phyloP scores from a whole-genome alignment of 2,113 vertebrate species.

The Catharus bicknelli region DNA sequence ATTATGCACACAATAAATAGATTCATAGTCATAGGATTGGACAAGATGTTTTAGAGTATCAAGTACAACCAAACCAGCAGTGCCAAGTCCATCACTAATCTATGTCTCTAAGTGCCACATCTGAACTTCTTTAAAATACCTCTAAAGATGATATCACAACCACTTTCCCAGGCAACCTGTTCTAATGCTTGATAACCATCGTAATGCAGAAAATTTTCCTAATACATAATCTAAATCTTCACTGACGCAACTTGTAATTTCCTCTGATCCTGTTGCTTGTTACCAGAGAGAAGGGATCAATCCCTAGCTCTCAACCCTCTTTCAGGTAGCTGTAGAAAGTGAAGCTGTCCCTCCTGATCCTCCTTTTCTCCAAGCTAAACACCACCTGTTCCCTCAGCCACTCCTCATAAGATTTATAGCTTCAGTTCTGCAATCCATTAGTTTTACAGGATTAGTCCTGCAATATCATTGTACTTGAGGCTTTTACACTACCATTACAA shows the following conservation, averaged over 20 bases:
- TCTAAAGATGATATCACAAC: background rate
- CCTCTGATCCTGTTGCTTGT: fast-evolving
- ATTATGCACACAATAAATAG: background rate
- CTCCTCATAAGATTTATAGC: background rate
- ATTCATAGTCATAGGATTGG: background rate
- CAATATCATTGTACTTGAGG: background rate
- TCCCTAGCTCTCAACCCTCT: fast-evolving
- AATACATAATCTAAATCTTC: background rate
- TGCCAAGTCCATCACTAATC: background rate
- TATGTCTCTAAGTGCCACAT: fast-evolving
- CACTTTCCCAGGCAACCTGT: background rate
- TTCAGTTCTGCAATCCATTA: conserved; percentile 7
- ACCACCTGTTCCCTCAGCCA: fast-evolving
- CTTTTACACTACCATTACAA: background rate
- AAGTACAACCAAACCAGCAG: fast-evolving
- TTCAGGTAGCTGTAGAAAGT: background rate
- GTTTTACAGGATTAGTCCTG: conserved; percentile 43
- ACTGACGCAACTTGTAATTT: fast-evolving
- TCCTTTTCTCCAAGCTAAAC: background rate
- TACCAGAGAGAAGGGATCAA: background rate
- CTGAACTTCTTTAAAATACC: background rate
- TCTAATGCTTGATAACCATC: background rate
- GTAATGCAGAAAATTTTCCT: background rate
- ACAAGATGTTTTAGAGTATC: background rate
- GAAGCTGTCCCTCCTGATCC: fast-evolving